Conservation (phyloP, 2,113 vertebrate species). For the Camelus dromedarius region DNA sequence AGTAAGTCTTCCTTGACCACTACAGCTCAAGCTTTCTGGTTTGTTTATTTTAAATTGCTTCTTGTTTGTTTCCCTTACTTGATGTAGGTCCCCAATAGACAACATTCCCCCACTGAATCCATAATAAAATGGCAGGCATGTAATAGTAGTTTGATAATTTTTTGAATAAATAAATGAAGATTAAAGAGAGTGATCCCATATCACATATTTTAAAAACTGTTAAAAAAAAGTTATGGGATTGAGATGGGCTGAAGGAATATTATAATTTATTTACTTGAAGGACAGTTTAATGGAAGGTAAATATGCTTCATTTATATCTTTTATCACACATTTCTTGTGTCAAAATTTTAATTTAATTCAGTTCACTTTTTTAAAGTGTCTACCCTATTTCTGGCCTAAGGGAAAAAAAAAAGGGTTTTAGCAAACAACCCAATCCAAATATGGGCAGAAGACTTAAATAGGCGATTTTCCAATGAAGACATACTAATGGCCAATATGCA, state of each 20-base stretch:
- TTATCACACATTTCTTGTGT: neutral
- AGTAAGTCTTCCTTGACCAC: neutral
- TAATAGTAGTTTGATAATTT: neutral
- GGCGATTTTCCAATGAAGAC: no score
- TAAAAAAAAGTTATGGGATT: neutral
- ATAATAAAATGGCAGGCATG: neutral
- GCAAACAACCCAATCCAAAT: no score
- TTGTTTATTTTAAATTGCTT: conserved; percentile 29
- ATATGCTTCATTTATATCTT: neutral
- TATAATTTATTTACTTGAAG: neutral
- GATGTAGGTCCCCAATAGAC: neutral
- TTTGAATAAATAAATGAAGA: neutral
- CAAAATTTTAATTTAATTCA: neutral
- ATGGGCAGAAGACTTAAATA: no score
- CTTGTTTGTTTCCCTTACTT: neutral
- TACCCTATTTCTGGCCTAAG: neutral
- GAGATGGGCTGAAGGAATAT: neutral
- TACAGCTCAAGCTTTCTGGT: neutral
- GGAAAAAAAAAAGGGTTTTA: no score
- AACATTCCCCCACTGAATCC: neutral
- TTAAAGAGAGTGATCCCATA: neutral
- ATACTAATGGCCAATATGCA: no score
- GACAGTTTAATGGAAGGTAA: neutral
- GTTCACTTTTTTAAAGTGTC: neutral
- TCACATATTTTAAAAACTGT: neutral